Percentiles rank a stretch among this genome's conserved stretches.
Evolutionary conservation across 2,888 invertebrate species (phyloP).

Genomic region (Rotaria macrura): DNA sequence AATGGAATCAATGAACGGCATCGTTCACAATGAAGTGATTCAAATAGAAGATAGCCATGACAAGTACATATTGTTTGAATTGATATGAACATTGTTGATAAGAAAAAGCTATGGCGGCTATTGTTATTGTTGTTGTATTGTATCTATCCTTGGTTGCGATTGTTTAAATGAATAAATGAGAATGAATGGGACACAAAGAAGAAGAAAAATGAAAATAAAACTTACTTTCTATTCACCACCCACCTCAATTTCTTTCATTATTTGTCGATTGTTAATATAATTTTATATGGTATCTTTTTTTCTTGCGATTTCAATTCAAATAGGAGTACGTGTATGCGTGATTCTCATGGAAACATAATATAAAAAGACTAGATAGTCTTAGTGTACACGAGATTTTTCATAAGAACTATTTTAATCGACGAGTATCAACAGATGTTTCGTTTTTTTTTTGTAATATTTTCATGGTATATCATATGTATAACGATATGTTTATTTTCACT

Average conservation of each 20-base stretch:
- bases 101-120: neutral
- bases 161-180: neutral
- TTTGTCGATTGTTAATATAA: neutral
- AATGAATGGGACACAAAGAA: neutral
- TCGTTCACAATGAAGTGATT: conserved; percentile 20
- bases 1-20: conserved; percentile 6
- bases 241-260: neutral
- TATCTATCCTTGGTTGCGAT: neutral
- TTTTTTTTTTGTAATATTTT: too few relatives aligned
- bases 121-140: neutral
- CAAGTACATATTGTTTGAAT: conserved; percentile 4
- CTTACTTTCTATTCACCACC: neutral
- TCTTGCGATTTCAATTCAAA: too few relatives aligned
- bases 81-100: neutral
- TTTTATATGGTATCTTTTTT: neutral
- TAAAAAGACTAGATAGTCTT: too few relatives aligned
- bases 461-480: too few relatives aligned
- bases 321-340: too few relatives aligned
- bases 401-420: too few relatives aligned
- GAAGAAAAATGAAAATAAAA: neutral
- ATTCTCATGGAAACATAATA: too few relatives aligned
- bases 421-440: too few relatives aligned
- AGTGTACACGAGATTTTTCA: too few relatives aligned
- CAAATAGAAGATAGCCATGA: neutral
- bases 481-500: too few relatives aligned